Conservation (phyloP, 2,888 invertebrate species). For the Belgica antarctica region DNA sequence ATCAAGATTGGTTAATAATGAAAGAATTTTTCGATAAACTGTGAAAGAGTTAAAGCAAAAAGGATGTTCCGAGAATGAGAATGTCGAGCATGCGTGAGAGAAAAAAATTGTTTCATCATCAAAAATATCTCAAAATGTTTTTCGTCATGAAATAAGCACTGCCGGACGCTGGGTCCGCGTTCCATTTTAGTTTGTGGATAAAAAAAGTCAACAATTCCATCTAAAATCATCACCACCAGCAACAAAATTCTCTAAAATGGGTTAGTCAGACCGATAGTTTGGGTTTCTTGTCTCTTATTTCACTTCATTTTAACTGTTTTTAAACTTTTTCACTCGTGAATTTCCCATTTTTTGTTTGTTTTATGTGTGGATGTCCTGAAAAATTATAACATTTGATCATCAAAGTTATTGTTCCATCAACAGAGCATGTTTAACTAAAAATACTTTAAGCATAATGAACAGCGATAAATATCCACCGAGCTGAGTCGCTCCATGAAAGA, state of each 20-base stretch:
- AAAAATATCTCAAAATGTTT: conserved; percentile 29
- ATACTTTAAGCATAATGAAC: conserved; percentile 13
- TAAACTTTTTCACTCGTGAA: conserved; percentile 4
- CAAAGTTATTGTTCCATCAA: background rate
- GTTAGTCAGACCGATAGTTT: conserved; percentile 43
- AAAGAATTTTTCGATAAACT: background rate
- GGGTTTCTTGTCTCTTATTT: conserved; percentile 25
- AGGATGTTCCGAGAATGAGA: background rate
- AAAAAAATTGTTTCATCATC: background rate
- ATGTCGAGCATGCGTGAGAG: conserved; percentile 11
- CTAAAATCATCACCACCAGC: conserved; percentile 39
- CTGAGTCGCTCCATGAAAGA: background rate
- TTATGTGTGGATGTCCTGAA: background rate
- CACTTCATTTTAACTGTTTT: background rate
- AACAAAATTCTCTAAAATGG: conserved; percentile 39
- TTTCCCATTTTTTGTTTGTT: background rate
- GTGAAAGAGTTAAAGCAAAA: background rate
- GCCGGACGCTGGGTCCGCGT: background rate
- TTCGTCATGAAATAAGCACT: no score
- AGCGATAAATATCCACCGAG: background rate
- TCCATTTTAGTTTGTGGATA: background rate
- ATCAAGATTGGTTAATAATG: conserved; percentile 6
- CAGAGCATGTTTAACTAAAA: no score
- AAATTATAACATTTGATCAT: background rate
- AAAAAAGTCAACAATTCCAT: conserved; percentile 24